phyloP scores from a whole-genome alignment of 2,888 invertebrate species.

The Fissipunctia ypsillon region DNA sequence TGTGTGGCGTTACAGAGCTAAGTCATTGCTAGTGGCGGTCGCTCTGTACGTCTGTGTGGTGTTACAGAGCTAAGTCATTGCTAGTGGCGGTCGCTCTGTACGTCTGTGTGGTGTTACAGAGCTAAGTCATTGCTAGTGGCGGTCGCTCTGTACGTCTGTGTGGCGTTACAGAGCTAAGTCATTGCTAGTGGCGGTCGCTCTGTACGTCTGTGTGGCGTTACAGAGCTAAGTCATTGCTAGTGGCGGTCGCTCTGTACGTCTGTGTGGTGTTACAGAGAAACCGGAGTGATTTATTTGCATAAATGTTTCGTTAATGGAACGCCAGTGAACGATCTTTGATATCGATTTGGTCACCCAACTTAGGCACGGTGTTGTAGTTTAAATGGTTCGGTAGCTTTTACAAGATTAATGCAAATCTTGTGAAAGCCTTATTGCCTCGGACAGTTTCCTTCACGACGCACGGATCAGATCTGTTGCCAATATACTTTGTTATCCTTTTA shows the following conservation, averaged over 20 bases:
- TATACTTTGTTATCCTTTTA: background rate
- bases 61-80: no score
- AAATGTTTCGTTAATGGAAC: slow-evolving; percentile 29
- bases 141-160: slow-evolving; percentile 23
- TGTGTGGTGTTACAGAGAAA: slow-evolving; percentile 6
- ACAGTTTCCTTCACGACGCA: background rate
- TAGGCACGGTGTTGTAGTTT: background rate
- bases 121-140: slow-evolving; percentile 21
- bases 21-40: slow-evolving; percentile 22
- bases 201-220: slow-evolving; percentile 13
- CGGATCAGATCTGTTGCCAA: background rate
- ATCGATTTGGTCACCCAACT: background rate
- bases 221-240: slow-evolving; percentile 19
- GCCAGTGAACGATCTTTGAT: slow-evolving; percentile 9
- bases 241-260: slow-evolving; percentile 23
- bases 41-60: slow-evolving; percentile 25
- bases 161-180: no score
- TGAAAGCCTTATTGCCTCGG: background rate
- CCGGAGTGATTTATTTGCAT: slow-evolving; percentile 37
- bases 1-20: no score
- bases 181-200: slow-evolving; percentile 7
- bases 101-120: slow-evolving; percentile 5
- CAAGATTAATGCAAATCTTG: background rate
- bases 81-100: background rate
- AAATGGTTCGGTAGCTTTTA: slow-evolving; percentile 5